phyloP scores from a whole-genome alignment of 2,797 vertebrate species.

The Galagoides demidoff region DNA sequence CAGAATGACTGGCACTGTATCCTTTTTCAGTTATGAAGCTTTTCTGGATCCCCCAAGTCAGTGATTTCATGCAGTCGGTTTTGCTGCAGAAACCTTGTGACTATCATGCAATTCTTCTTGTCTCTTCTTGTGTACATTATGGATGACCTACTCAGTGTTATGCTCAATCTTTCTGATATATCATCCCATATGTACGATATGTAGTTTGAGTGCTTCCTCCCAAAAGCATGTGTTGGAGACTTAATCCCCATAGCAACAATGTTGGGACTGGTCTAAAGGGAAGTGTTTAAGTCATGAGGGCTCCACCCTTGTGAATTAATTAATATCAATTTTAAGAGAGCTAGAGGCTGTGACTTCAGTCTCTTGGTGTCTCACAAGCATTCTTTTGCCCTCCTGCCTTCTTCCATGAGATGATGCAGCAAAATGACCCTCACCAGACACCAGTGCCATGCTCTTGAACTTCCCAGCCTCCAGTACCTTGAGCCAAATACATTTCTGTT shows the following conservation, averaged over 20 bases:
- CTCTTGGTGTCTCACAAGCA: neutral
- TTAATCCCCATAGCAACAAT: neutral
- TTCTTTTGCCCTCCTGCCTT: neutral
- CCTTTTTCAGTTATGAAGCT: neutral
- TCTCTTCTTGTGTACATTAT: neutral
- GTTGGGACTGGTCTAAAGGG: neutral
- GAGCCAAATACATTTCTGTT: neutral
- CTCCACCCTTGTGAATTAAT: neutral
- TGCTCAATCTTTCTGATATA: neutral
- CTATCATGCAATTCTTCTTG: too few species aligned
- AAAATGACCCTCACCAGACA: neutral
- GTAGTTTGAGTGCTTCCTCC: neutral
- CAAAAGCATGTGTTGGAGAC: neutral
- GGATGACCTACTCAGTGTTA: neutral
- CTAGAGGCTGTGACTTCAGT: neutral
- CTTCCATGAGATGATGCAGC: neutral
- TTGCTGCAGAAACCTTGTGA: neutral
- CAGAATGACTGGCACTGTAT: neutral
- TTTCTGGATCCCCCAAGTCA: neutral
- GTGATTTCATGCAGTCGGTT: neutral
- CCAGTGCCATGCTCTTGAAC: neutral
- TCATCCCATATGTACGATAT: too few species aligned
- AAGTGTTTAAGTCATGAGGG: neutral
- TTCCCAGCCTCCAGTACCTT: neutral
- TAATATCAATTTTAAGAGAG: neutral